A percentile compares a stretch with the other conserved stretches of the same genome.
These are phyloP conservation scores for Lepidurus arcticus DNA, from an alignment of 1,140 invertebrate species.

Conservation along the genomic window DNA sequence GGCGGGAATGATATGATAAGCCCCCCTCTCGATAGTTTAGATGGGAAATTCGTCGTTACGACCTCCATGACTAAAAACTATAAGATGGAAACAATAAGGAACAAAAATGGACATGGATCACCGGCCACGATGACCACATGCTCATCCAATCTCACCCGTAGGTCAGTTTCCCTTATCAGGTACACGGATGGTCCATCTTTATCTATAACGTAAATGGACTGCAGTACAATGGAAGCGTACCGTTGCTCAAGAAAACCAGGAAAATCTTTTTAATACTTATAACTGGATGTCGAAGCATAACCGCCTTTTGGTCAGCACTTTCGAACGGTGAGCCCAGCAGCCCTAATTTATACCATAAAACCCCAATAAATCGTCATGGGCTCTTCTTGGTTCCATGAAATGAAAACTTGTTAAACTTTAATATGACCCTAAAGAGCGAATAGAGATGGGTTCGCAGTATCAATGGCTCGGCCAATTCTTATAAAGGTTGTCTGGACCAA, in stretches of 20 bases:
- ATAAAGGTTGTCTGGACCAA: not conserved
- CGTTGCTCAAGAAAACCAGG: not conserved
- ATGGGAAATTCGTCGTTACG: not conserved
- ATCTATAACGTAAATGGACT: too few species aligned
- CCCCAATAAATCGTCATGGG: conserved; percentile 7
- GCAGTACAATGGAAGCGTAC: too few species aligned
- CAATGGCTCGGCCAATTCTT: conserved; percentile 3
- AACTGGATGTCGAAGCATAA: not conserved
- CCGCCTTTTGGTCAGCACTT: conserved; percentile 4
- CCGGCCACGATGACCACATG: conserved; percentile 12
- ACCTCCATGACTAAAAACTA: not conserved
- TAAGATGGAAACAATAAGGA: not conserved
- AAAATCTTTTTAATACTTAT: not conserved
- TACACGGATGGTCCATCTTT: not conserved
- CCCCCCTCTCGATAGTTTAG: not conserved
- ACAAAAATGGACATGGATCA: not conserved
- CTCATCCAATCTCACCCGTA: not conserved
- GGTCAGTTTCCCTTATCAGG: not conserved
- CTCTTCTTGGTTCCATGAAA: not conserved
- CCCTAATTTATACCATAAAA: conserved; percentile 16
- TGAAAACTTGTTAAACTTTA: not conserved
- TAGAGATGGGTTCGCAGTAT: not conserved
- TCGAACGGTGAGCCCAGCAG: not conserved
- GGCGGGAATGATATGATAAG: not conserved
- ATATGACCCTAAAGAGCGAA: conserved; percentile 16